Base-by-base conservation (phyloP, 2,113 vertebrate genomes). In the Brachirus orientalis region DNA sequence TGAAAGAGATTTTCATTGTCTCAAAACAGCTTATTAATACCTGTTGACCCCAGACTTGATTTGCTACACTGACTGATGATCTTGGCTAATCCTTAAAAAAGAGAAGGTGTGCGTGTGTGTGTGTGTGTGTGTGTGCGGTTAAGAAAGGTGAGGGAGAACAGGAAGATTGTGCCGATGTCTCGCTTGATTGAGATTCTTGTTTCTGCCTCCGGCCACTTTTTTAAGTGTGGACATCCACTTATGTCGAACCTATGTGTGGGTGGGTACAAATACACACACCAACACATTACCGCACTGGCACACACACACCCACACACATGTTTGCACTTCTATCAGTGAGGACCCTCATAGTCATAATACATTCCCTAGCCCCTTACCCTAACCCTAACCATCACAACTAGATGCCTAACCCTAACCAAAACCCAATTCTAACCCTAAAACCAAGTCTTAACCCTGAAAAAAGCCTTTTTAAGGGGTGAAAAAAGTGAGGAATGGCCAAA, bases 11-110 rank as follows among this genome's bases (percentile, higher is more conserved):
- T n/a, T n/a, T n/a, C n/a, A n/a, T n/a, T n/a, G n/a, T n/a, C n/a
- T n/a, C n/a, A n/a, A 69, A 47, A 51, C 45, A 51, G 53, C 58
- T 72, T 64, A 75, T 91, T 84, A 45, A 86, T 85, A 79, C 41
- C 61, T 51, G 69, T 79, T 40, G 82, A 87, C 62, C 54, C 17
- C 66, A 35, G 56, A 67, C 52, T n/a, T 35, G 72, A 83, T 85
- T 66, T 58, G 53, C 52, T n/a, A n/a, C n/a, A n/a, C n/a, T n/a
- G n/a, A n/a, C n/a, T n/a, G n/a, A n/a, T n/a, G n/a, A n/a, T n/a
- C n/a, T n/a, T n/a, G n/a, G n/a, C n/a, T n/a, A n/a, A n/a, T n/a
- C n/a, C n/a, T n/a, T n/a, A n/a, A n/a, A n/a, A n/a, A n/a, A n/a
- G n/a, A n/a, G n/a, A n/a, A n/a, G 63, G 63, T 55, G 65, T n/a